Base-by-base conservation (phyloP, 2,797 vertebrate species). In the Phalloptychus januarius region DNA sequence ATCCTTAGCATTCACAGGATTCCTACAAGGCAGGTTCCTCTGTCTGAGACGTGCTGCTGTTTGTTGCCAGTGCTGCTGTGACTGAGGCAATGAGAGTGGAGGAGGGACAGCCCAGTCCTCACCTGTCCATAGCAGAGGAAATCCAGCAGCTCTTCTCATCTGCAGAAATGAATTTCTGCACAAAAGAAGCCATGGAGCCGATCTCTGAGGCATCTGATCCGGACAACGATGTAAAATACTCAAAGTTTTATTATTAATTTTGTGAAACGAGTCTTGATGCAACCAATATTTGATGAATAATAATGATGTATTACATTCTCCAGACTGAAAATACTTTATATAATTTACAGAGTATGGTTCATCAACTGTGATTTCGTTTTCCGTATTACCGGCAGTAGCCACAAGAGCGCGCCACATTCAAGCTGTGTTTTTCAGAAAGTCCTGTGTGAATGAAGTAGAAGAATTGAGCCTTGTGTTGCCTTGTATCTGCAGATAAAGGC, bases 111-210 rank as follows among this genome's bases (percentile, higher is more conserved):
- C 16, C 16, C 4, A 23, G 28, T 58, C 46, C 56, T 23, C 74
- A 72, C 11, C 52, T 92, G 65, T 92, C 92, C 33, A 83, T 93
- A 0, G 86, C 92, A 23, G 92, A 93, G n/a, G 93, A 94, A 85
- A 78, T 94, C 0, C 86, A 81, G 77, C 79, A 89, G 18, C 76
- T 92, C 72, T 71, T 13, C 31, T 74, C 79, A 44, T 76, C 74
- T 25, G 23, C 58, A 36, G 80, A 79, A 74, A 25, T 71, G 5
- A 72, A 80, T 58, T 44, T 7, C 16, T 10, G 28, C 71, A 48
- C 5, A 1, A 50, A 45, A 16, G 58, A 79, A 52, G 63, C 20
- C 13, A 44, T 10, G 54, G 58, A 86, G 56, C 36, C 54, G 6
- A 46, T 7, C 75, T 52, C 80, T 31, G 88, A 40, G 84, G 71